Conservation (phyloP, 2,113 vertebrate species). For the Panthera uncia region DNA sequence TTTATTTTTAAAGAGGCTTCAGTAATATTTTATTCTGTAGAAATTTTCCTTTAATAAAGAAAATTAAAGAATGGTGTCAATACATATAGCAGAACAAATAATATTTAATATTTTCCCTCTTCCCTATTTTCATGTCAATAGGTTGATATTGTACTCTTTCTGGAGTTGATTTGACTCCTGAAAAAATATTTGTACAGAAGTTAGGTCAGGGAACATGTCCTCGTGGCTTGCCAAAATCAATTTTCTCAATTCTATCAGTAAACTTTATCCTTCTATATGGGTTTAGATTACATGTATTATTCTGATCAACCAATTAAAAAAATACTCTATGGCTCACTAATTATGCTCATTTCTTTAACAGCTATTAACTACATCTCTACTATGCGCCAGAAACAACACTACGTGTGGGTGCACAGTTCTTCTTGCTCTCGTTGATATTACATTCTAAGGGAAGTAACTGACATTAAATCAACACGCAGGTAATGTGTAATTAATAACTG, state of each 20-base stretch:
- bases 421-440: background rate
- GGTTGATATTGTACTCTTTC: background rate
- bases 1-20: slow-evolving; percentile 30
- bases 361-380: background rate
- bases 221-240: background rate
- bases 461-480: background rate
- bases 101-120: background rate
- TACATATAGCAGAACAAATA: background rate
- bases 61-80: background rate
- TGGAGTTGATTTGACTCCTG: background rate
- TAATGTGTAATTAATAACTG: background rate
- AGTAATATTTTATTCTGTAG: background rate
- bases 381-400: background rate
- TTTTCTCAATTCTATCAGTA: background rate
- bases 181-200: background rate
- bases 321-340: background rate
- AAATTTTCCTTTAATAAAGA: background rate
- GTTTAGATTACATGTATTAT: background rate
- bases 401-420: background rate
- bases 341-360: background rate
- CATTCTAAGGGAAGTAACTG: background rate
- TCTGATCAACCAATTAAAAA: background rate
- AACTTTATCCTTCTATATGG: background rate
- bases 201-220: background rate
- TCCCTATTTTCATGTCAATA: background rate